Evolutionary conservation across 2,888 invertebrate species (phyloP).

Genomic region (Copidosoma aretas): DNA sequence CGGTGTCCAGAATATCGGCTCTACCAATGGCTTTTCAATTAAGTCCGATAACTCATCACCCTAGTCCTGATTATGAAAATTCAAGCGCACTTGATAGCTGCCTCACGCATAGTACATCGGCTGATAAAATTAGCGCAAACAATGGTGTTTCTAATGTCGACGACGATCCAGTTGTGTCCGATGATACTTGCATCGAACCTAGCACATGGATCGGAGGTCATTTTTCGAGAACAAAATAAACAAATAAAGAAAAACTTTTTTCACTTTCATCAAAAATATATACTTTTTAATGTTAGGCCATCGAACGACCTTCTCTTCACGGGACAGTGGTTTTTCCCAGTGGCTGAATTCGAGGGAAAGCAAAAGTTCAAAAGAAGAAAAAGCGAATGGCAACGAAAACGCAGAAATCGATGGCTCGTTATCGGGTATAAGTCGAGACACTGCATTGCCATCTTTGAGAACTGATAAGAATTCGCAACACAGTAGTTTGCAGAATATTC

Average conservation of each 20-base stretch:
- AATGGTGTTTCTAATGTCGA: conserved; percentile 62
- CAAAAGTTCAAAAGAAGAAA: conserved; percentile 32
- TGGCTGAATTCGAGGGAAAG: conserved; percentile 53
- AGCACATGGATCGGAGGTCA: conserved; percentile 72
- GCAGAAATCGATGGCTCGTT: conserved; percentile 45
- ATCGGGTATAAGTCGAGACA: conserved; percentile 51
- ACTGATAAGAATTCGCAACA: conserved; percentile 60
- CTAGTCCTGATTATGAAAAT: conserved; percentile 48
- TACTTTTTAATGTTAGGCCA: conserved; percentile 12
- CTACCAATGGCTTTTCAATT: conserved; percentile 58
- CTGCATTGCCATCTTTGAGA: conserved; percentile 56
- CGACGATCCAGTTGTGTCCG: conserved; percentile 59
- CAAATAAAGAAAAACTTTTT: conserved; percentile 2
- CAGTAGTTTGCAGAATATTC: conserved; percentile 63
- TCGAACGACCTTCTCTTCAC: conserved; percentile 38
- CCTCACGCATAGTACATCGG: conserved; percentile 31
- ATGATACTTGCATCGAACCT: conserved; percentile 69
- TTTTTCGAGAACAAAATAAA: background rate
- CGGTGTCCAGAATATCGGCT: conserved; percentile 52
- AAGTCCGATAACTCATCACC: conserved; percentile 58
- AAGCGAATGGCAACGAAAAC: conserved; percentile 45
- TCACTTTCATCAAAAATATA: background rate
- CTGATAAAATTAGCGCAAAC: conserved; percentile 32
- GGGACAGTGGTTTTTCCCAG: conserved; percentile 58
- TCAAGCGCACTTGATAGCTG: conserved; percentile 43